Percentiles rank a stretch among this genome's conserved stretches.
Evolutionary conservation across 2,888 invertebrate species (phyloP).

Genomic region (Callinectes sapidus): DNA sequence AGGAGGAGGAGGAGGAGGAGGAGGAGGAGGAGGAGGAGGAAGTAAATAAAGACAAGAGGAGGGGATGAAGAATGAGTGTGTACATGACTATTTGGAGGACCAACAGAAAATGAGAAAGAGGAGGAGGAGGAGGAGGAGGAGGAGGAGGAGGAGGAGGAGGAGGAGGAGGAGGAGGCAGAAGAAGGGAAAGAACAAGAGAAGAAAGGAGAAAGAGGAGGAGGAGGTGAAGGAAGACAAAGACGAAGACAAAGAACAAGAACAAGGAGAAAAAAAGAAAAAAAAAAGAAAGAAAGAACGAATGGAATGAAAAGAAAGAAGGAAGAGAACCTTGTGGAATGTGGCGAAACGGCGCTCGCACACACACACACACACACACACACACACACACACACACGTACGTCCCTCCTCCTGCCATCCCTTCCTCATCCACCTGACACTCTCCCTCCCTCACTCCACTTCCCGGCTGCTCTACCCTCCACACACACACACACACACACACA

Average conservation of each 20-base stretch:
- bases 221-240: background rate
- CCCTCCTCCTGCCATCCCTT: background rate
- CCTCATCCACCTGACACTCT: background rate
- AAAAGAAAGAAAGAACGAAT: background rate
- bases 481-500: too few species aligned
- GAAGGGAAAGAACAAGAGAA: background rate
- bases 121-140: background rate
- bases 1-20: background rate
- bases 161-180: background rate
- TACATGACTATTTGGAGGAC: background rate
- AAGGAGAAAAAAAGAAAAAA: background rate
- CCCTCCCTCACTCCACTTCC: background rate
- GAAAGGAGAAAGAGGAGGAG: background rate
- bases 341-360: background rate
- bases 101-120: slow-evolving; percentile 20
- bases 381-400: background rate
- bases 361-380: background rate
- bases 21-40: background rate
- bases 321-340: background rate
- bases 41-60: background rate
- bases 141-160: background rate
- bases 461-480: background rate
- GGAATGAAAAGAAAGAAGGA: background rate
- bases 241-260: background rate
- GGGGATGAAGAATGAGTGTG: background rate